Evolutionary conservation across 2,797 vertebrate species (phyloP).

Genomic region (Poeciliopsis paucimaculata): DNA sequence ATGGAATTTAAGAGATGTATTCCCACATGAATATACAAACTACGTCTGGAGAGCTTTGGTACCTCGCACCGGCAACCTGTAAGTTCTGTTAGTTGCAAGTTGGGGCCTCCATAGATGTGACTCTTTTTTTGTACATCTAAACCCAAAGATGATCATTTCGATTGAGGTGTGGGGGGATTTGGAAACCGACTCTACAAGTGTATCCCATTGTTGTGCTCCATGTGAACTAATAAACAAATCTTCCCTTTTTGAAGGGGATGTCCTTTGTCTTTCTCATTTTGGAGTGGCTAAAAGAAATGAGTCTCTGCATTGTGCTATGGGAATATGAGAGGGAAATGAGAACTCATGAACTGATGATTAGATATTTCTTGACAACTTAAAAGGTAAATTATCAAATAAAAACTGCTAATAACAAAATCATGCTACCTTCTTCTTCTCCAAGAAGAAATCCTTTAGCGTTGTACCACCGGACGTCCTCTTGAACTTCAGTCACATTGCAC

Average conservation of each 20-base stretch:
- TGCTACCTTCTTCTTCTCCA: slow-evolving; percentile 74
- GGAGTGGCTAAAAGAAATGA: not conserved
- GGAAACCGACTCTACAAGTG: not conserved
- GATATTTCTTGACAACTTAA: not conserved
- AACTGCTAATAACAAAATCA: not conserved
- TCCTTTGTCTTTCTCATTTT: not conserved
- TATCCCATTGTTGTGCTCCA: not conserved
- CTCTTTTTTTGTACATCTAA: not conserved
- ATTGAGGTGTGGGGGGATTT: not conserved
- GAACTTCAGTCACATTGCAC: slow-evolving; percentile 84
- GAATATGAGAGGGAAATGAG: not conserved
- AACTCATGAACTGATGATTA: not conserved
- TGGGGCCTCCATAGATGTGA: not conserved
- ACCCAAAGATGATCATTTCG: not conserved
- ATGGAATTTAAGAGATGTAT: too few relatives aligned
- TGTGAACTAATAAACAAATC: not conserved
- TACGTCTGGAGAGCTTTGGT: not conserved
- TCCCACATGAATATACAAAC: too few relatives aligned
- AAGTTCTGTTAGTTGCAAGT: not conserved
- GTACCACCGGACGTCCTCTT: slow-evolving; percentile 84
- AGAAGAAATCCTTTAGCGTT: slow-evolving; percentile 86
- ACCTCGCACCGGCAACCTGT: not conserved
- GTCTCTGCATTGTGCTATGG: not conserved
- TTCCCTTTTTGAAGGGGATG: not conserved
- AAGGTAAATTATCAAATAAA: not conserved